A percentile compares a stretch with the other conserved stretches of the same genome.
These are phyloP conservation scores for Podargus strigoides DNA, from an alignment of 2,797 vertebrate genomes.

Conservation along the genomic window DNA sequence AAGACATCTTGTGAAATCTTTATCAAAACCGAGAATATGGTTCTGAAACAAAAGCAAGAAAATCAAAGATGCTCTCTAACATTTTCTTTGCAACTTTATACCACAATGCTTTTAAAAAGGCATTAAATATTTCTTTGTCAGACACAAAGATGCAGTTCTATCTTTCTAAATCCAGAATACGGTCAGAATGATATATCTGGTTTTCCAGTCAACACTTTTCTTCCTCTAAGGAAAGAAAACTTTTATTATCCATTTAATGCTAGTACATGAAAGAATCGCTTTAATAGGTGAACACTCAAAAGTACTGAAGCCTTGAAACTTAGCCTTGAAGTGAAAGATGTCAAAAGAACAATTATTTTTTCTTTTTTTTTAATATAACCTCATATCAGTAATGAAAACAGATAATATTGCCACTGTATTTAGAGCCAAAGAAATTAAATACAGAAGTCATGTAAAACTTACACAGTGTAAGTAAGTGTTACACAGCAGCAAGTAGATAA, in stretches of 20 bases:
- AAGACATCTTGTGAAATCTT: background rate
- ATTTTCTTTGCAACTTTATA: background rate
- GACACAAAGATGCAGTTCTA: background rate
- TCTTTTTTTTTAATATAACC: background rate
- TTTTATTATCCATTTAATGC: background rate
- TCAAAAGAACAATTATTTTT: background rate
- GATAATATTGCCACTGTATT: background rate
- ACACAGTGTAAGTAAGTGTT: no score
- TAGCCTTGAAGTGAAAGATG: background rate
- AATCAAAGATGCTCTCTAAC: background rate
- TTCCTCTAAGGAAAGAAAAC: background rate
- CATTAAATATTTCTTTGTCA: background rate
- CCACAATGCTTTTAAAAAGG: background rate
- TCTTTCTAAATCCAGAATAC: background rate
- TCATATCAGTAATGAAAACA: conserved; percentile 14
- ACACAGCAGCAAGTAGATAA: background rate
- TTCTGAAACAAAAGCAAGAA: background rate
- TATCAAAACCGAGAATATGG: background rate
- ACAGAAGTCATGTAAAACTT: background rate
- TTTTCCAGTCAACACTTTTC: background rate
- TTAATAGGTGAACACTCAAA: background rate
- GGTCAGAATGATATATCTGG: background rate
- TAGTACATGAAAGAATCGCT: background rate
- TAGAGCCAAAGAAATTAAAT: conserved; percentile 7
- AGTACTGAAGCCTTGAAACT: background rate